Base-by-base conservation (phyloP, 2,888 invertebrate species). In the Campopleginae sp. region DNA sequence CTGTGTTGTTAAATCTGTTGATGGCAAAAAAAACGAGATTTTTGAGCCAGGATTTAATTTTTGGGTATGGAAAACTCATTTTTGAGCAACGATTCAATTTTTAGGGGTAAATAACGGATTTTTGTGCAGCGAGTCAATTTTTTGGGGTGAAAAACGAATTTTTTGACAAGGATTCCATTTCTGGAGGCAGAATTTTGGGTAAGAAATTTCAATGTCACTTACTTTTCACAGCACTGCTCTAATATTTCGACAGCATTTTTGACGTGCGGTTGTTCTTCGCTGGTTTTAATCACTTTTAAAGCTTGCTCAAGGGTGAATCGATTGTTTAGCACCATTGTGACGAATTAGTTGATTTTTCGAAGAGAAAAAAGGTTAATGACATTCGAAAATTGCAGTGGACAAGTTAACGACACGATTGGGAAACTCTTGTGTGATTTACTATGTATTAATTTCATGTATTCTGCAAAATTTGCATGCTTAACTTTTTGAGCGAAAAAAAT, bases 1-100 rank as follows among this genome's bases (percentile, higher is more conserved):
- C 96, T 78, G 96, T 95, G 27, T 96, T 92, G n/a, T 95, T 94
- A 93, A 96, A 98, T 93, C 96, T 97, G 93, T 54, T 94, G 94
- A 86, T 84, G 63, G 38, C 8, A 38, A 2, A 54, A 42, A 61
- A 44, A 68, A 8, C 58, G 17, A 14, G 31, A 68, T 27, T 27
- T 23, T 58, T 27, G 46, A 58, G 27, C 4, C 4, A 5, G 1
- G 12, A 23, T 27, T 27, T 19, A 19, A 54, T 54, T 23, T 7
- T 10, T 12, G 12, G 23, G 23, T 23, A 2, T 12, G 12, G 10
- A 54, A 54, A 54, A 54, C 12, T 3, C 12, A 54, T 23, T 23
- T 19, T 54, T 23, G 17, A 23, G 23, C 0, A 2, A 12, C 12
- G 0, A 23, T 27, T 27, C 10, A 23, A n/a, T 19, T 23, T 7